Base-by-base conservation (phyloP, 2,888 invertebrate genomes). In the Achlya flavicornis region DNA sequence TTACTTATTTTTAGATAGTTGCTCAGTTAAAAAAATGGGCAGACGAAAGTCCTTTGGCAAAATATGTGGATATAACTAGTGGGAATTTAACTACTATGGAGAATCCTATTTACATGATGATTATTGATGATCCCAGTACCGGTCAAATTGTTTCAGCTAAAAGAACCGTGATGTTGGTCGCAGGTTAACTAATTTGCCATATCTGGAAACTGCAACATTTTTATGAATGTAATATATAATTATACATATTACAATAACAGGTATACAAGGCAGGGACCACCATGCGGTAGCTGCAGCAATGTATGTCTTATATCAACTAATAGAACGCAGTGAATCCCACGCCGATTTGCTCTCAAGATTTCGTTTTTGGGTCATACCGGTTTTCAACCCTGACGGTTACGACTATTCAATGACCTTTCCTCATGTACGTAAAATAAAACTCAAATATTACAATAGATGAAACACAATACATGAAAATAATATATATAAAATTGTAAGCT, bases 351-450 rank as follows among this genome's bases (percentile, higher is more conserved):
- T 93, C 0, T 74, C 79, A 0, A 90, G 87, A 74, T 93, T 85
- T 68, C 85, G 93, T 0, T 93, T 93, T 71, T 93, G 92, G 93
- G 69, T 93, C 11, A 85, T 93, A 62, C 93, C 93, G 6, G 90
- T 93, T 14, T 91, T 93, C 65, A 93, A 93, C 68, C 93, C 93
- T 0, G 93, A 93, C 70, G 93, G 93, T 65, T 93, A 93, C 68
- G 92, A 92, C 64, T 93, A 93, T 69, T 90, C 93, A 3, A 89
- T 89, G 85, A 92, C 90, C 1, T 93, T 93, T 75, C 87, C 90
- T n/a, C 85, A 87, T 32, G 93, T 93, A 80, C 62, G 86, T 81
- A 60, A 32, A 16, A 57, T 10, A 53, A 3, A 53, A 53, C 1
- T 7, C 6, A 53, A 64, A 57, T 16, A 14, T 43, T 41, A 57